A percentile compares a stretch with the other conserved stretches of the same genome.
phyloP scores from a whole-genome alignment of 2,888 invertebrate genomes.

The Muschampia plurimacula region DNA sequence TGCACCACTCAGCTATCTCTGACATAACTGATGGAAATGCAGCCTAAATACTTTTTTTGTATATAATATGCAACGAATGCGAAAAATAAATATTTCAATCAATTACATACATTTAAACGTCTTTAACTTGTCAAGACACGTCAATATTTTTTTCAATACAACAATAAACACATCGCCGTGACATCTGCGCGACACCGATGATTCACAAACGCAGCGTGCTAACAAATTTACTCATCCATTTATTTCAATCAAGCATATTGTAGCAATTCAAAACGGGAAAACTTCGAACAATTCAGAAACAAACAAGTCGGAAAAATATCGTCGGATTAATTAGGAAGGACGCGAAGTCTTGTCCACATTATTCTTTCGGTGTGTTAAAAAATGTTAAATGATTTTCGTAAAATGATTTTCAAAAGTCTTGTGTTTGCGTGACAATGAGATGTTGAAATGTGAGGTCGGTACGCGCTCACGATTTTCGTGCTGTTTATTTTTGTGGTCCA shows the following conservation, averaged over 20 bases:
- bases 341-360: slow-evolving; percentile 55
- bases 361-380: slow-evolving; percentile 41
- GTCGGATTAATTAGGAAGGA: slow-evolving; percentile 24
- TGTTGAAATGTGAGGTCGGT: slow-evolving; percentile 69
- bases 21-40: too few species aligned
- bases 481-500: slow-evolving; percentile 55
- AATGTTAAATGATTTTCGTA: slow-evolving; percentile 27
- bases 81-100: neutral
- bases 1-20: too few species aligned
- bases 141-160: slow-evolving; percentile 17
- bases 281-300: slow-evolving; percentile 9
- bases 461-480: slow-evolving; percentile 50
- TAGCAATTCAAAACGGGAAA: slow-evolving; percentile 12
- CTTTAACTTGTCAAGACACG: neutral
- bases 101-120: slow-evolving; percentile 8
- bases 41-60: neutral
- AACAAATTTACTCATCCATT: slow-evolving; percentile 33
- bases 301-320: slow-evolving; percentile 31
- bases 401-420: slow-evolving; percentile 51
- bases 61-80: neutral
- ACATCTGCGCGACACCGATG: slow-evolving; percentile 6
- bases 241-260: slow-evolving; percentile 24
- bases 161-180: slow-evolving; percentile 22
- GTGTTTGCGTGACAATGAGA: slow-evolving; percentile 68
- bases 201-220: slow-evolving; percentile 12